A percentile compares a stretch with the other conserved stretches of the same genome.
These are phyloP conservation scores for Pteromalus puparum DNA, from an alignment of 1,140 invertebrate genomes.

Conservation along the genomic window DNA sequence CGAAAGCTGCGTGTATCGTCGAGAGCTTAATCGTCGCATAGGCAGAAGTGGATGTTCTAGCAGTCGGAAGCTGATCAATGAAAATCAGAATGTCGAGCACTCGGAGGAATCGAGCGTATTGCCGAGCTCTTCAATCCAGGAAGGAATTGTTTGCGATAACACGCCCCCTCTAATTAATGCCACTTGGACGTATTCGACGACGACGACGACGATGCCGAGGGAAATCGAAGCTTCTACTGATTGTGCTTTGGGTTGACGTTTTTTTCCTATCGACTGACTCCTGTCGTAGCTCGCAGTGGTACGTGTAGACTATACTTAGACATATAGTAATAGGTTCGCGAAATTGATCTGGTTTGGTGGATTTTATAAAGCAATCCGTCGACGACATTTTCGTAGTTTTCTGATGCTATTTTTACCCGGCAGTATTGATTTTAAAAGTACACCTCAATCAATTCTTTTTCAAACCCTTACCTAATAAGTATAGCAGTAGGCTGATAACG, in stretches of 20 bases:
- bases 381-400: no score
- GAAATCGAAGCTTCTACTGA: not conserved
- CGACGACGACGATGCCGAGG: not conserved
- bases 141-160: conserved; percentile 15
- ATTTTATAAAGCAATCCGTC: no score
- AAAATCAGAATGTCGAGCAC: conserved; percentile 27
- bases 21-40: not conserved
- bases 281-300: no score
- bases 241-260: not conserved
- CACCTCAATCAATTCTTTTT: no score
- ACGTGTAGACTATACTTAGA: no score
- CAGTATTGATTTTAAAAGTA: no score
- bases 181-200: conserved; percentile 3
- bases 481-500: not conserved
- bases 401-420: no score
- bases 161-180: conserved; percentile 29
- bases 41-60: conserved; percentile 2
- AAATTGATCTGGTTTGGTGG: no score
- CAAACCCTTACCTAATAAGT: no score
- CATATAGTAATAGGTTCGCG: no score
- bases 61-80: conserved; percentile 12
- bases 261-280: not conserved
- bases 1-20: not conserved
- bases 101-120: not conserved
- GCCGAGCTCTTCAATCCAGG: not conserved